These are phyloP conservation scores for Popillia japonica DNA, from an alignment of 1,140 invertebrate species.

Conservation along the genomic window DNA sequence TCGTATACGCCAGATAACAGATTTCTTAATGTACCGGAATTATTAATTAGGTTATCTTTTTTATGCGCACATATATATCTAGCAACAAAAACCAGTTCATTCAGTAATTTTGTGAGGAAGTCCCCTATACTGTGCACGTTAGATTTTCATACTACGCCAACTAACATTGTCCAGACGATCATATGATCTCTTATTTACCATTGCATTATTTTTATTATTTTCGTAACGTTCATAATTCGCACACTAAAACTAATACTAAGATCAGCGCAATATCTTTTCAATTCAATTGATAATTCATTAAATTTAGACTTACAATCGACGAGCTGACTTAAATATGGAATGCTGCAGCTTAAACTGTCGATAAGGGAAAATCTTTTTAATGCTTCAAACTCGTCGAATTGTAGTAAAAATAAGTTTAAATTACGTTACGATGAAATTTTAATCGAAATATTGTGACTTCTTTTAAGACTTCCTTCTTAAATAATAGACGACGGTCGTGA, in stretches of 20 bases:
- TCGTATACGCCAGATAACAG: not conserved
- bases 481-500: too few relatives aligned
- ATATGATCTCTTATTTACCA: too few relatives aligned
- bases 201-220: too few relatives aligned
- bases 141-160: not conserved
- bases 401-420: not conserved
- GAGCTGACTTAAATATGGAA: not conserved
- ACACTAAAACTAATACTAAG: not conserved
- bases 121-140: not conserved
- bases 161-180: not conserved
- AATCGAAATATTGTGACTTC: too few relatives aligned
- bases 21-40: not conserved
- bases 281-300: constrained; percentile 7
- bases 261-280: not conserved
- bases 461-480: too few relatives aligned
- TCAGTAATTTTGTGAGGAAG: too few relatives aligned
- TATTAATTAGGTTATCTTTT: not conserved
- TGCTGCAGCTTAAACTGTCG: not conserved
- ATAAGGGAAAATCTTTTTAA: not conserved
- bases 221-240: not conserved
- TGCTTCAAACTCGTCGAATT: not conserved
- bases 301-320: not conserved
- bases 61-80: too few relatives aligned
- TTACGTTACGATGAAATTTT: too few relatives aligned
- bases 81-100: not conserved